These are phyloP conservation scores for Cactoblastis cactorum DNA, from an alignment of 2,888 invertebrate species.

Conservation along the genomic window DNA sequence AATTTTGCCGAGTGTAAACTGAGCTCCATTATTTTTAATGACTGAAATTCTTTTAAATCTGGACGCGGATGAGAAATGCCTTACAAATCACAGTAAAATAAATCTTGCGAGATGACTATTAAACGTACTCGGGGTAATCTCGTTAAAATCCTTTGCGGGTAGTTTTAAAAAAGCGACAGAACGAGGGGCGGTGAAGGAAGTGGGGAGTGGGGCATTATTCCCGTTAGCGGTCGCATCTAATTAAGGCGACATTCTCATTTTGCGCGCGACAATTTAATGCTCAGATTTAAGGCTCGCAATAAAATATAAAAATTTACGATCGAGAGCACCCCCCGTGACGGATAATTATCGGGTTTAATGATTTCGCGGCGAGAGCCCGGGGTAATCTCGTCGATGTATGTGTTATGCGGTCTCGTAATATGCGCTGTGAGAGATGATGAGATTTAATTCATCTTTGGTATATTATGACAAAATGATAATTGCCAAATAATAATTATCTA, in stretches of 20 bases:
- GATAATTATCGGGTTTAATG: conserved; percentile 56
- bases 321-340: conserved; percentile 47
- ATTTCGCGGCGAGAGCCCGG: conserved; percentile 36
- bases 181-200: conserved; percentile 23
- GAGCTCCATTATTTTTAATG: conserved; percentile 59
- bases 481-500: too few relatives aligned
- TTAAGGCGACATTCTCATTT: conserved; percentile 65
- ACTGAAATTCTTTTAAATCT: conserved; percentile 61
- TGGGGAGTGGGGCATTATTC: conserved; percentile 33
- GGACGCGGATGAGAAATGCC: conserved; percentile 51
- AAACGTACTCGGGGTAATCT: conserved; percentile 63
- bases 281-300: conserved; percentile 55
- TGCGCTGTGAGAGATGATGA: neutral
- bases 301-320: conserved; percentile 60
- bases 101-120: conserved; percentile 69
- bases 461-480: neutral
- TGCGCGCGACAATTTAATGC: conserved; percentile 64
- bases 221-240: conserved; percentile 54
- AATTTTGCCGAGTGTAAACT: conserved; percentile 50
- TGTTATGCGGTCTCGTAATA: neutral
- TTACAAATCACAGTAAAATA: conserved; percentile 64
- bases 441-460: neutral
- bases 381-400: conserved; percentile 24
- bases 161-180: conserved; percentile 54
- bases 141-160: conserved; percentile 70